A percentile compares a stretch with the other conserved stretches of the same genome.
phyloP scores from a whole-genome alignment of 2,797 vertebrate species.

The Oceanodroma leucorhoa region DNA sequence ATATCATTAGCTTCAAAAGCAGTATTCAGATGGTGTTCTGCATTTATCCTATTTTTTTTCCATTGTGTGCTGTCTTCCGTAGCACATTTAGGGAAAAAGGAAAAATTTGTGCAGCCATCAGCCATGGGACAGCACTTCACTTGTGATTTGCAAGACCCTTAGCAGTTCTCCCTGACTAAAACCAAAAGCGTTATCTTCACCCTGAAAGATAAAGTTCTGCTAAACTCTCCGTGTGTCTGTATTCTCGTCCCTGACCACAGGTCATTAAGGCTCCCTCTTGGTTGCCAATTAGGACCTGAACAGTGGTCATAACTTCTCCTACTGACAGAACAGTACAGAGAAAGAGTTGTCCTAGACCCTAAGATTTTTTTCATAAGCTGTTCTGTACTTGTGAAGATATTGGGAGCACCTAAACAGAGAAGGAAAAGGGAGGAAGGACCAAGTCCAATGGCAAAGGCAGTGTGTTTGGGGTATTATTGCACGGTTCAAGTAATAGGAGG shows the following conservation, averaged over 20 bases:
- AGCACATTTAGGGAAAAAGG: not conserved
- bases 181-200: not conserved
- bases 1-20: conserved; percentile 8
- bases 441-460: not conserved
- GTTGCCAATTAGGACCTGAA: not conserved
- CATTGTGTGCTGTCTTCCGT: not conserved
- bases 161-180: not conserved
- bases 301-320: not conserved
- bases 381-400: not conserved
- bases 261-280: not conserved
- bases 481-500: not conserved
- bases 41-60: not conserved
- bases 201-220: not conserved
- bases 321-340: not conserved
- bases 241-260: rapidly evolving
- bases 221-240: not conserved
- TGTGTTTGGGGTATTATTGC: not conserved
- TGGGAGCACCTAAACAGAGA: not conserved
- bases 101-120: not conserved
- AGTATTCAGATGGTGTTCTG: conserved; percentile 7
- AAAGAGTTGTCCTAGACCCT: not conserved
- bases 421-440: not conserved
- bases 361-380: not conserved
- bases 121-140: rapidly evolving
- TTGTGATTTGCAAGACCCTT: not conserved